Conservation (phyloP, 2,888 invertebrate genomes). For the Neelides folsomi region DNA sequence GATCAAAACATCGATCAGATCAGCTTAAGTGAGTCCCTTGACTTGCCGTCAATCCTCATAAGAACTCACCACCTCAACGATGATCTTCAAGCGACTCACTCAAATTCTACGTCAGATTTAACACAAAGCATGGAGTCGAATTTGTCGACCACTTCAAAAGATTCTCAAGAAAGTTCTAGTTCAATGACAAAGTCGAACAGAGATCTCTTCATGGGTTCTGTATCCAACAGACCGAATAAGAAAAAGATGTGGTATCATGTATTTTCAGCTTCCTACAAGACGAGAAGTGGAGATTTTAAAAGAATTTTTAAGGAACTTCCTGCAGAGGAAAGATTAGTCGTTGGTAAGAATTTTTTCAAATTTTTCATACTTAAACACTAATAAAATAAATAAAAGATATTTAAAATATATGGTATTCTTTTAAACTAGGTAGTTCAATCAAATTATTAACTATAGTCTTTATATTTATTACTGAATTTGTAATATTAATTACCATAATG, state of each 20-base stretch:
- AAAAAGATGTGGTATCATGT: slow-evolving; percentile 36
- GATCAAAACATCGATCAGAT: too few relatives aligned
- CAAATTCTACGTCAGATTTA: slow-evolving; percentile 2
- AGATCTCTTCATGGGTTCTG: too few relatives aligned
- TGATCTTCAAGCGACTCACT: not conserved
- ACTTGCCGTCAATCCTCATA: not conserved
- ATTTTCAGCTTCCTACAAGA: slow-evolving; percentile 72
- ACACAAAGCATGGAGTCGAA: slow-evolving; percentile 7
- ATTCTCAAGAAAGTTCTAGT: not conserved
- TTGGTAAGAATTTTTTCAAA: slow-evolving; percentile 72
- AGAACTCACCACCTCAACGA: not conserved
- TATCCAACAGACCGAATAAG: slow-evolving; percentile 8
- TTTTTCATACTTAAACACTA: too few relatives aligned
- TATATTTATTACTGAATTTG: not conserved
- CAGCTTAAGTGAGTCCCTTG: too few relatives aligned
- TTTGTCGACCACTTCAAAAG: slow-evolving; percentile 1
- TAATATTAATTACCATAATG: too few relatives aligned
- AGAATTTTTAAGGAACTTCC: slow-evolving; percentile 83
- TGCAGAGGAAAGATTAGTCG: slow-evolving; percentile 76
- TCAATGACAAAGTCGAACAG: too few relatives aligned
- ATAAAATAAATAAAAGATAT: too few relatives aligned
- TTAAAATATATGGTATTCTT: too few relatives aligned
- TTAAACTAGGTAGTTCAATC: not conserved
- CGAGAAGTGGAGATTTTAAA: slow-evolving; percentile 81
- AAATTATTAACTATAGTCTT: not conserved